Conservation (phyloP, 2,797 vertebrate genomes). For the Channallabes apus region DNA sequence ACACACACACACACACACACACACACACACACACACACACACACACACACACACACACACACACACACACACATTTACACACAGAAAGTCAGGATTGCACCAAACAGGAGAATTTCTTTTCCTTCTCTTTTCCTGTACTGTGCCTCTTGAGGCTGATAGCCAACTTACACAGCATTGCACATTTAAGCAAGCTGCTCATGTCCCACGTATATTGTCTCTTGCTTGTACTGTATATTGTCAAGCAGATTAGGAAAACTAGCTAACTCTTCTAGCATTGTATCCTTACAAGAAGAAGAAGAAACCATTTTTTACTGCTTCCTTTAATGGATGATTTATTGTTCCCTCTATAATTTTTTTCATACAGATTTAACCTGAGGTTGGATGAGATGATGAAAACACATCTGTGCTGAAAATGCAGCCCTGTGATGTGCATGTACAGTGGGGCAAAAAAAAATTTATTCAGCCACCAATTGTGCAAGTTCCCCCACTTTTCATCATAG, state of each 20-base stretch:
- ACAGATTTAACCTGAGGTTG: not conserved
- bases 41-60: too few relatives aligned
- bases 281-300: not conserved
- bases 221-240: not conserved
- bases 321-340: not conserved
- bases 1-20: constrained; percentile 64
- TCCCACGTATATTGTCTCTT: too few relatives aligned
- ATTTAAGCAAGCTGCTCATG: not conserved
- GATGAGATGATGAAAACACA: not conserved
- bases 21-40: constrained; percentile 61
- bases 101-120: constrained; percentile 3
- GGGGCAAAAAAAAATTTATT: too few relatives aligned
- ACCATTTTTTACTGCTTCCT: not conserved
- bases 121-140: not conserved
- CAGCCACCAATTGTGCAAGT: too few relatives aligned
- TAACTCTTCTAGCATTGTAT: not conserved
- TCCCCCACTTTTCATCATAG: too few relatives aligned
- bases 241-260: not conserved
- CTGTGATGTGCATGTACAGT: too few relatives aligned
- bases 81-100: not conserved
- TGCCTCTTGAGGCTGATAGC: constrained; percentile 12
- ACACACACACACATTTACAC: too few relatives aligned
- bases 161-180: not conserved
- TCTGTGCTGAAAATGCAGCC: too few relatives aligned
- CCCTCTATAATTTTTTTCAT: not conserved